Base-by-base conservation (phyloP, 2,888 invertebrate genomes). In the Zaprionus obscuricornis region DNA sequence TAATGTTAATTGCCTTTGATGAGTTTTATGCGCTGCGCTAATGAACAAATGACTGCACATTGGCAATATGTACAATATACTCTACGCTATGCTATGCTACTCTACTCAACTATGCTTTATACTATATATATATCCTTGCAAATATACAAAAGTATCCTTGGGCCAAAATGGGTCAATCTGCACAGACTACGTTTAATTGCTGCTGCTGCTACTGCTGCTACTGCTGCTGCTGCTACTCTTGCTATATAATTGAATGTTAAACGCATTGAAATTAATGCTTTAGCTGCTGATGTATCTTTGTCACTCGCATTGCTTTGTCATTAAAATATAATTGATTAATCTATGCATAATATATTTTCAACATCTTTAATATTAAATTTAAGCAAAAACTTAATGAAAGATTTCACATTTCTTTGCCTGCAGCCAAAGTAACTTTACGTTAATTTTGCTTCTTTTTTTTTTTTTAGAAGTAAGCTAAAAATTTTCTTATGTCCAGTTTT, bases 1-100 rank as follows among this genome's bases (percentile, higher is more conserved):
- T 83, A 83, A 82, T 82, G 82, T 83, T 83, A 83, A 82, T 82
- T 82, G 82, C 83, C 82, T 81, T 74, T 82, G 83, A 82, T 82
- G 82, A 82, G 82, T 83, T 83, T 82, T 82, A 82, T 82, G 76
- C 81, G 83, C 72, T 76, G 69, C 63, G 76, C 76, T 83, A 83
- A 83, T 82, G 82, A 83, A 81, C 83, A 81, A 81, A 76, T 71
- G 81, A 67, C 73, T 79, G 79, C 78, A 78, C 81, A 81, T 68
- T 51, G 75, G 52, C 78, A 74, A 81, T 78, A 78, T 66, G 76
- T 67, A 40, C 58, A 43, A 49, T 55, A 56, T 49, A 24, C 13
- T 13, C 10, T 6, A 16, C 20, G 20, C 8, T 11, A 17, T n/a
- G n/a, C n/a, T n/a, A n/a, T n/a, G n/a, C n/a, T n/a, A n/a, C n/a